phyloP scores from a whole-genome alignment of 2,797 vertebrate genomes.

The Amblyraja radiata region DNA sequence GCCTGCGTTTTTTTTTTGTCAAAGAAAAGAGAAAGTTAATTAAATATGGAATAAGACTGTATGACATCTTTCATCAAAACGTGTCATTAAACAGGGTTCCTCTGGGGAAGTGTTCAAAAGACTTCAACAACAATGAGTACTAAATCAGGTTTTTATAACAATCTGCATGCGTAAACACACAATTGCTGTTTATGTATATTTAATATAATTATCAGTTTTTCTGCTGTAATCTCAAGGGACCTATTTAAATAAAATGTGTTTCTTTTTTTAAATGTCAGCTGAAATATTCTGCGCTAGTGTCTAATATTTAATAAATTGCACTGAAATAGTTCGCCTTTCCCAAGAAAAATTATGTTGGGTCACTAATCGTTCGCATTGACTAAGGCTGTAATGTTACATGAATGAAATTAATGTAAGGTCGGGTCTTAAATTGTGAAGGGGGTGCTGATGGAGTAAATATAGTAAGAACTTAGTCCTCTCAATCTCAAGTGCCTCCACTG shows the following conservation, averaged over 20 bases:
- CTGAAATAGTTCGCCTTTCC: background rate
- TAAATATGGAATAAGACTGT: constrained; percentile 98
- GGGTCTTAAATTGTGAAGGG: background rate
- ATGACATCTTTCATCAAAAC: constrained; percentile 98
- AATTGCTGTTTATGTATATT: constrained; percentile 82
- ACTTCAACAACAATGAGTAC: constrained; percentile 94
- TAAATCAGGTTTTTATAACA: constrained; percentile 98
- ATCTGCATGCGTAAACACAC: constrained; percentile 88
- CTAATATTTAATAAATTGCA: constrained; percentile 75
- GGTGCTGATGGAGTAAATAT: background rate
- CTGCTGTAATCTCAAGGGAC: constrained; percentile 66
- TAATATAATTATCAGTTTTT: constrained; percentile 86
- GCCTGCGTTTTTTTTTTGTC: constrained; percentile 65
- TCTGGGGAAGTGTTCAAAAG: constrained; percentile 93
- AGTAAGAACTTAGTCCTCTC: too few species aligned
- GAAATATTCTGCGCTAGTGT: constrained; percentile 78
- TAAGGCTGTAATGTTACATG: background rate
- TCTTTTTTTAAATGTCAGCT: constrained; percentile 92
- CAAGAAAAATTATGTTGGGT: background rate
- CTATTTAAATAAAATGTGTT: constrained; percentile 73
- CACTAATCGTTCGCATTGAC: background rate
- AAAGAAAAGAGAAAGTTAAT: constrained; percentile 98
- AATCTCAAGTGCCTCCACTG: background rate
- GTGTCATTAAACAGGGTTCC: constrained; percentile 98
- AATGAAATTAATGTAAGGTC: background rate